Conservation (phyloP, 2,888 invertebrate species). For the Minunthozetes semirufus region DNA sequence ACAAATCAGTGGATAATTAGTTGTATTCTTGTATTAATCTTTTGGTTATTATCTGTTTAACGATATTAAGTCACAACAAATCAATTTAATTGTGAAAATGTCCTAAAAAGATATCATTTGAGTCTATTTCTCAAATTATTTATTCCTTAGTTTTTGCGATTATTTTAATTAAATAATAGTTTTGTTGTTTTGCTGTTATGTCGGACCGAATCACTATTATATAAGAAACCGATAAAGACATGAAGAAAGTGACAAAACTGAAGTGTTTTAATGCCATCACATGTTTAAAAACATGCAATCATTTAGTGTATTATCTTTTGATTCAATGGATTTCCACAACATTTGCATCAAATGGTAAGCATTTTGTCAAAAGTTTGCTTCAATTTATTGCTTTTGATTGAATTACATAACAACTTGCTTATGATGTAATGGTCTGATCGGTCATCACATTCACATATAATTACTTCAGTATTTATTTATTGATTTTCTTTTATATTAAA, state of each 20-base stretch:
- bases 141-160: too few relatives aligned
- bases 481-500: background rate
- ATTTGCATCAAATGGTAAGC: slow-evolving; percentile 4
- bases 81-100: too few relatives aligned
- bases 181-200: background rate
- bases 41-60: too few relatives aligned
- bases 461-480: background rate
- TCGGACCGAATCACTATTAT: background rate
- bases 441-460: too few relatives aligned
- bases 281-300: slow-evolving; percentile 9
- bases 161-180: background rate
- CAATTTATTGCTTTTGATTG: too few relatives aligned
- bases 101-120: too few relatives aligned
- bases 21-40: too few relatives aligned
- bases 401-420: too few relatives aligned
- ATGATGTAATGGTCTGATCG: too few relatives aligned
- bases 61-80: too few relatives aligned
- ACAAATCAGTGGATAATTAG: too few relatives aligned
- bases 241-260: background rate
- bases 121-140: too few relatives aligned
- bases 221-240: background rate
- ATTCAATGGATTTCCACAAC: slow-evolving; percentile 3
- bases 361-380: background rate
- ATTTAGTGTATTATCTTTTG: background rate
- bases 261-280: background rate